phyloP scores from a whole-genome alignment of 2,113 vertebrate species.

The Pelvicachromis taeniatus region DNA sequence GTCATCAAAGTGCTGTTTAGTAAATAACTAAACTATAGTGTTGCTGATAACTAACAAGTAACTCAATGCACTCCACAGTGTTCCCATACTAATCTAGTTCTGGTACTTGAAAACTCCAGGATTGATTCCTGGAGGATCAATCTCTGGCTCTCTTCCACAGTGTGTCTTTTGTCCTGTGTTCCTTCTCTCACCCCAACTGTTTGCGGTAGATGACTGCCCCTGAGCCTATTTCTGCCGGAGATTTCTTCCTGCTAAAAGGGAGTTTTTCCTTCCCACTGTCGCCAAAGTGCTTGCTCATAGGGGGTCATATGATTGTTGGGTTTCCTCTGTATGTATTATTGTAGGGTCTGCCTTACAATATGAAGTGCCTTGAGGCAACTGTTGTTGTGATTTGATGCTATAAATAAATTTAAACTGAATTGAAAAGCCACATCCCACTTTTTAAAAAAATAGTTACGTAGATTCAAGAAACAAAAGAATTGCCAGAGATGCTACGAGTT shows the following conservation, averaged over 20 bases:
- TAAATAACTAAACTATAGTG: background rate
- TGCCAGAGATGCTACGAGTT: background rate
- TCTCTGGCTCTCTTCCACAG: no score
- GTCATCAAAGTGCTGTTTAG: background rate
- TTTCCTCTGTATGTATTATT: background rate
- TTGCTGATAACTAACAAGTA: background rate
- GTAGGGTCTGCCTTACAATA: background rate
- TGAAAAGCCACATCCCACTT: background rate
- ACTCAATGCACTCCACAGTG: background rate
- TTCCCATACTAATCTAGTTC: background rate
- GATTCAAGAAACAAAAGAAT: background rate
- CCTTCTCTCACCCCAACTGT: background rate
- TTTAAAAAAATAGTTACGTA: background rate
- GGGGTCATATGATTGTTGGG: background rate
- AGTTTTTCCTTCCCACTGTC: background rate
- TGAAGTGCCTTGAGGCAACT: rapidly evolving
- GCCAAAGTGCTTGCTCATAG: background rate
- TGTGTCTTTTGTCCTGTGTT: rapidly evolving
- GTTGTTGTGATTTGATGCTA: background rate
- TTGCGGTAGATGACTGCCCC: background rate
- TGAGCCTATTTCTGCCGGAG: background rate
- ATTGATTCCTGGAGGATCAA: background rate
- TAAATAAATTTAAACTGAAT: rapidly evolving
- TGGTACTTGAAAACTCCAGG: background rate
- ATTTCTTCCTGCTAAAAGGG: background rate